These are phyloP conservation scores for Athrips mouffetella DNA, from an alignment of 2,888 invertebrate genomes.

Conservation along the genomic window DNA sequence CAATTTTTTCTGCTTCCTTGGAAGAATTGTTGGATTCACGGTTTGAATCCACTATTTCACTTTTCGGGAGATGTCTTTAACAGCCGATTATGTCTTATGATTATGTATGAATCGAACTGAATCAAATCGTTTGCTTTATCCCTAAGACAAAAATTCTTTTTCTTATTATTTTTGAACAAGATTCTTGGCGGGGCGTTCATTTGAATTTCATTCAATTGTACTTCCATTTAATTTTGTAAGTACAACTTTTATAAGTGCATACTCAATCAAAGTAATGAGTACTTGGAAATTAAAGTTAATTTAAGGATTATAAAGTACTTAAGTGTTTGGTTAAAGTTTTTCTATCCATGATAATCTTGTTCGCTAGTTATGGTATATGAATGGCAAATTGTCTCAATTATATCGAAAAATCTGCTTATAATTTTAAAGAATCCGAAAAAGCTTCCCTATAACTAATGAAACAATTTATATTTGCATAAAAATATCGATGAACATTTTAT, in stretches of 20 bases:
- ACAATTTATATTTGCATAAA: not conserved
- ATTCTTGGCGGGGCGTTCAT: constrained; percentile 25
- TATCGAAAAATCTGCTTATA: too few species aligned
- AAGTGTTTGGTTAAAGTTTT: too few species aligned
- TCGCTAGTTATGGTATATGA: too few species aligned
- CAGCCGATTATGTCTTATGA: too few species aligned
- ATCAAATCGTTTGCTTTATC: not conserved
- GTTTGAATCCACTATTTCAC: too few species aligned
- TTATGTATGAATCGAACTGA: not conserved
- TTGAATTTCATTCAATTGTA: constrained; percentile 29
- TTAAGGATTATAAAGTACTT: too few species aligned
- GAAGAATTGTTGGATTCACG: too few species aligned
- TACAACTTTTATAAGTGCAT: constrained; percentile 7
- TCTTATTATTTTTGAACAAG: constrained; percentile 16
- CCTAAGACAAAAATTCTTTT: constrained; percentile 15
- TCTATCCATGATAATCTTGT: too few species aligned
- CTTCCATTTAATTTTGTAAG: constrained; percentile 17
- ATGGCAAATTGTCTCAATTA: too few species aligned
- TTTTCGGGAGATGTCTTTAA: too few species aligned
- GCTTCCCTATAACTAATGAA: not conserved
- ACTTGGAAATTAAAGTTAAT: not conserved
- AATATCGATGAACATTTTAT: constrained; percentile 2
- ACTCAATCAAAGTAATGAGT: not conserved
- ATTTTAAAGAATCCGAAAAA: not conserved
- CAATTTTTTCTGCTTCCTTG: too few species aligned